Evolutionary conservation across 2,797 vertebrate genomes (phyloP), one percentile per base, ranked within the genome.

Genomic region (Menidia menidia): DNA sequence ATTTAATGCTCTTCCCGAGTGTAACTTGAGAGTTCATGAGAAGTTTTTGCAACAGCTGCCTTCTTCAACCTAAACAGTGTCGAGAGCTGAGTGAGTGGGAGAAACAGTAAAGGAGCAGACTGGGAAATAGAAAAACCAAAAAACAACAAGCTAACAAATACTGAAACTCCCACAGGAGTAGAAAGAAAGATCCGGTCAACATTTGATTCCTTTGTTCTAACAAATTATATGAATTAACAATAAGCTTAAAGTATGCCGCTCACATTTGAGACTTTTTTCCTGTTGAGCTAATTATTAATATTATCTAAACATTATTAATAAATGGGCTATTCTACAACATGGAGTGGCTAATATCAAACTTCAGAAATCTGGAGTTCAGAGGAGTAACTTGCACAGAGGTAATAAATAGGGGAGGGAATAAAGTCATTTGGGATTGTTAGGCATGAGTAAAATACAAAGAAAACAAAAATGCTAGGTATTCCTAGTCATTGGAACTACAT

Each of bases 111-210:
- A 43, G 51, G 54, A 48, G 47, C 15, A 32, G 59, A 39, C 35
- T 9, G 35, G 35, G 25, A 25, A 25, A 39, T 39, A 39, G 10
- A 39, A 70, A 75, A 71, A 68, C 25, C 25, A 19, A 44, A 64
- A 56, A 66, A 59, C 59, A 71, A 62, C 50, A 43, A 60, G 13
- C 39, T 35, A 44, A 54, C 42, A 62, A 63, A 67, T 3, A 58
- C 67, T 60, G 19, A 14, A 68, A 31, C 45, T 51, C 39, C 50
- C 25, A 50, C 16, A 5, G 31, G 25, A 58, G 42, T 53, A 55
- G 51, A 60, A 15, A 56, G 25, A 66, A 71, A 61, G 41, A 3
- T 25, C n/a, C n/a, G 53, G 44, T 19, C 4, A 18, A 3, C 47
- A 25, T 25, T 10, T 19, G 47, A 50, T 50, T 16, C 18, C 12